Base-by-base conservation (phyloP, 2,113 vertebrate species). In the Pterocles gutturalis region DNA sequence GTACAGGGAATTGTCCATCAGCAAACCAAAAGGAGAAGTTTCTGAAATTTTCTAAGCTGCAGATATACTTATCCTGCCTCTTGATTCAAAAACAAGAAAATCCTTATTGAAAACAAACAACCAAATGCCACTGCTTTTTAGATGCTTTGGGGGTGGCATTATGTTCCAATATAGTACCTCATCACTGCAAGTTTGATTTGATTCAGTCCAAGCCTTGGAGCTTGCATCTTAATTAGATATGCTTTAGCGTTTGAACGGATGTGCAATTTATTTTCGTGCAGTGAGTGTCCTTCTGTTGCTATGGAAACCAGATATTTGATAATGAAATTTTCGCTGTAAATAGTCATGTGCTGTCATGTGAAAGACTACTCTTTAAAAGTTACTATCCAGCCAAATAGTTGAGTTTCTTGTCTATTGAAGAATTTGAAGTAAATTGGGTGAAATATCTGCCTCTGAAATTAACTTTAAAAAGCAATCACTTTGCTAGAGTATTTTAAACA, bases 251-350 rank as follows among this genome's bases (percentile, higher is more conserved):
- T 85, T 83, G 86, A 96, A 86, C 0, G 7, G 88, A 81, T 62
- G 61, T 71, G 13, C 65, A 70, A 91, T 66, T 91, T 94, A 92
- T 96, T 95, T 97, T 78, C 96, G 62, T 80, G 46, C 17, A 60
- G 64, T 38, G 72, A 76, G 61, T 87, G 72, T 80, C 65, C 29
- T 95, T 76, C 57, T 71, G 82, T 96, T 95, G n/a, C 87, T 83
- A 77, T 80, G 90, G 92, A 77, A 96, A 96, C 89, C 91, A 97
- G 93, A 95, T 96, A 83, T 95, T 87, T 87, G 83, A 78, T 92
- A 97, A 94, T 90, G 89, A 94, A 93, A 87, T 67, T 90, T 71
- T 43, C 0, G 0, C 73, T 89, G 83, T 89, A 90, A 96, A 92
- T 70, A 87, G 93, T 83, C 2, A 0, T 34, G 45, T 62, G 72